These are phyloP conservation scores for Drosophila parabipectinata DNA, from an alignment of 1,140 invertebrate genomes.

Conservation along the genomic window DNA sequence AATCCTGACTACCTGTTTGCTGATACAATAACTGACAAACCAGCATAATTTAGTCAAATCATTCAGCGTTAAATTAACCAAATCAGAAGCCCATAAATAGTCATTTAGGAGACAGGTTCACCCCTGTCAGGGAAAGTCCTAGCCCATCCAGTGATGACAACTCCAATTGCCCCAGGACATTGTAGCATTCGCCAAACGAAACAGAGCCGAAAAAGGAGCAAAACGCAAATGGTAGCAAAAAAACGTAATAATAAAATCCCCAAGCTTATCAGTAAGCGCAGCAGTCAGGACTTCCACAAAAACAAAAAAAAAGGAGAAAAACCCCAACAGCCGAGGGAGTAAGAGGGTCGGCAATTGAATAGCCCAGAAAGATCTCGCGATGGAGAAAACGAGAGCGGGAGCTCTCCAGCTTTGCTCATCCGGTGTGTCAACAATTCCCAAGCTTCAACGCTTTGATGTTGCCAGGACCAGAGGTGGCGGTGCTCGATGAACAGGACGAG, in stretches of 20 bases:
- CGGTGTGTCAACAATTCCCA: conserved; percentile 83
- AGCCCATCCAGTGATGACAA: conserved; percentile 21
- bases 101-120: background rate
- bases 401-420: conserved; percentile 61
- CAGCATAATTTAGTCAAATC: background rate
- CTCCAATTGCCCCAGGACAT: conserved; percentile 31
- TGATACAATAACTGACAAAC: too few relatives aligned
- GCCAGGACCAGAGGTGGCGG: conserved; percentile 15
- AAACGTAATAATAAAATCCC: conserved; percentile 73
- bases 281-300: conserved; percentile 62
- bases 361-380: conserved; percentile 37
- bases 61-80: conserved; percentile 29
- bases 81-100: conserved; percentile 32
- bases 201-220: conserved; percentile 13
- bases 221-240: conserved; percentile 40
- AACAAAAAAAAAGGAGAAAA: conserved; percentile 32
- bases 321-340: background rate
- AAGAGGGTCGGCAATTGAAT: conserved; percentile 19
- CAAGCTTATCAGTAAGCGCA: conserved; percentile 73
- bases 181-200: conserved; percentile 32
- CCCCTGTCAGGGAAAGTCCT: conserved; percentile 1
- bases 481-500: conserved; percentile 2
- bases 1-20: too few relatives aligned
- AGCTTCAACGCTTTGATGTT: conserved; percentile 83
- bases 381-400: conserved; percentile 13